Evolutionary conservation across 2,113 vertebrate species (phyloP).

Genomic region (Pollachius pollachius): DNA sequence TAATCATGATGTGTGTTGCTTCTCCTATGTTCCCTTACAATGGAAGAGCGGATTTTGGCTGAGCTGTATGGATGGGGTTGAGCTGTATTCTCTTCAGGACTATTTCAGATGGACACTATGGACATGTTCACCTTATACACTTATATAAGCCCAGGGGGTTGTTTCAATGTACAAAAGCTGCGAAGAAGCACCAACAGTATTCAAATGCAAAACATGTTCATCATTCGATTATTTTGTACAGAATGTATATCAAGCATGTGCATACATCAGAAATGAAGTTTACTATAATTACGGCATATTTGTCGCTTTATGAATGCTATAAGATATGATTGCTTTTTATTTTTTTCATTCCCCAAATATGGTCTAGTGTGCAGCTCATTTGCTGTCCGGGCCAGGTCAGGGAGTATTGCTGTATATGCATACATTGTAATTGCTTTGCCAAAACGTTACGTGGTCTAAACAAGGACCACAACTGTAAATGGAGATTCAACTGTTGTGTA

Average conservation of each 20-base stretch:
- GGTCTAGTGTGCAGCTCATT: background rate
- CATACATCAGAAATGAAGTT: constrained; percentile 58
- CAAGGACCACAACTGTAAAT: background rate
- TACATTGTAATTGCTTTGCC: too few relatives aligned
- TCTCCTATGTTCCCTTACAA: too few relatives aligned
- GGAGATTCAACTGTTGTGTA: too few relatives aligned
- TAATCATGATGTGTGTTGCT: too few relatives aligned
- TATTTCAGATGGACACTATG: too few relatives aligned
- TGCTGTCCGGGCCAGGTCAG: background rate
- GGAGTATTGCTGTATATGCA: too few relatives aligned
- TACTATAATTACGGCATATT: constrained; percentile 45
- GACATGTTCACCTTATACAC: too few relatives aligned
- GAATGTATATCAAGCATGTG: constrained; percentile 72
- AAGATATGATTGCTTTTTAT: constrained; percentile 33
- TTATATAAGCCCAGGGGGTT: too few relatives aligned
- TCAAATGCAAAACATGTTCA: constrained; percentile 56
- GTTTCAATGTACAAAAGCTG: too few relatives aligned
- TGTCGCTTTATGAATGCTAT: constrained; percentile 47
- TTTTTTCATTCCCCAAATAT: constrained; percentile 4
- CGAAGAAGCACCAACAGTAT: constrained; percentile 48
- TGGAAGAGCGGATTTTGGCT: too few relatives aligned
- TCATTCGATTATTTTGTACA: constrained; percentile 68
- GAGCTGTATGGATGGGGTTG: too few relatives aligned
- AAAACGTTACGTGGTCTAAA: background rate
- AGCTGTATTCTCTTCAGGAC: too few relatives aligned